phyloP scores from a whole-genome alignment of 1,140 invertebrate species.

The Gonatopus flavifemur region DNA sequence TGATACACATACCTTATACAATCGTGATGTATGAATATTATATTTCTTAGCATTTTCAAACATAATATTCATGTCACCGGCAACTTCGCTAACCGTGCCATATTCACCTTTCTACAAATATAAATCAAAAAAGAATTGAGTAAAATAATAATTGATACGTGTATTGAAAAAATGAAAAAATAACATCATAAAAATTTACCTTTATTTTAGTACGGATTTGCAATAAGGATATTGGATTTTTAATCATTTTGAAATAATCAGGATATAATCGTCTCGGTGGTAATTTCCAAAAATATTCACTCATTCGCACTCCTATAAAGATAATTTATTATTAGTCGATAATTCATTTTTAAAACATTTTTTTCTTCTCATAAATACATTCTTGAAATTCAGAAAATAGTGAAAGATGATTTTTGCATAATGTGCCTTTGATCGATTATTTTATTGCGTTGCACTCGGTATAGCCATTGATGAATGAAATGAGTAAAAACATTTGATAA shows the following conservation, averaged over 20 bases:
- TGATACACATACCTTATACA: slow-evolving; percentile 89
- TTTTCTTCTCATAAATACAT: slow-evolving; percentile 6
- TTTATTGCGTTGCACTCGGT: too few species aligned
- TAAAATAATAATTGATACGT: neutral
- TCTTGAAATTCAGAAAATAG: too few species aligned
- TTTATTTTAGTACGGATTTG: slow-evolving; percentile 92
- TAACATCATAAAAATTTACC: slow-evolving; percentile 47
- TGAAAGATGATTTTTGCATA: too few species aligned
- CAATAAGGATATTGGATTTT: slow-evolving; percentile 90
- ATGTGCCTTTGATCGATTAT: too few species aligned
- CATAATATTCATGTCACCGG: slow-evolving; percentile 96
- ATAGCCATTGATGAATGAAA: too few species aligned
- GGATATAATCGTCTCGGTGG: slow-evolving; percentile 89
- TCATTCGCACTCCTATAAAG: slow-evolving; percentile 66
- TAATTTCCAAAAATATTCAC: slow-evolving; percentile 90
- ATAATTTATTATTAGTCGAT: neutral
- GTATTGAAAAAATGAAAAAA: neutral
- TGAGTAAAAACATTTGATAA: too few species aligned
- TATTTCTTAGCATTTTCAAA: slow-evolving; percentile 97
- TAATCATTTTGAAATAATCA: slow-evolving; percentile 98
- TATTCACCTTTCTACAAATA: slow-evolving; percentile 73
- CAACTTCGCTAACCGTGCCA: slow-evolving; percentile 83
- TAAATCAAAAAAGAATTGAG: slow-evolving; percentile 10
- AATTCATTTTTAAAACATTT: neutral
- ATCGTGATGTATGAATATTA: slow-evolving; percentile 82